Percentiles rank a stretch among this genome's conserved stretches.
Evolutionary conservation across 2,113 vertebrate species (phyloP).

Genomic region (Brachypteracias leptosomus): DNA sequence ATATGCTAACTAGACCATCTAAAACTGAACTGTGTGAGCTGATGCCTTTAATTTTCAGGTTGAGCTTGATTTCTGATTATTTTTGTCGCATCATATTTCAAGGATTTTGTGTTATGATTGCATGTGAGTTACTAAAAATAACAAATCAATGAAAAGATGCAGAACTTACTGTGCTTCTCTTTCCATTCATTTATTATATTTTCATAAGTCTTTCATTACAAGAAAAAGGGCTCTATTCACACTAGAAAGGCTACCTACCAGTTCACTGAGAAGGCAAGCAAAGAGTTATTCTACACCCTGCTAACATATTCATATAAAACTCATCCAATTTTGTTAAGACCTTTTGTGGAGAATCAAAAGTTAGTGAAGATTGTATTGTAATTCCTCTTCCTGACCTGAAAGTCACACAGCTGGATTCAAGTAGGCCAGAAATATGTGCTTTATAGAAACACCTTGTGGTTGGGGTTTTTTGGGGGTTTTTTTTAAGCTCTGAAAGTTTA

Average conservation of each 20-base stretch:
- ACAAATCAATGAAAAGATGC: slow-evolving; percentile 33
- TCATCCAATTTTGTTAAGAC: slow-evolving; percentile 66
- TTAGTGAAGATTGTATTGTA: slow-evolving; percentile 61
- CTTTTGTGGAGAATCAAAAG: slow-evolving; percentile 66
- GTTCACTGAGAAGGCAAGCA: slow-evolving; percentile 48
- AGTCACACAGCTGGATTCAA: slow-evolving; percentile 66
- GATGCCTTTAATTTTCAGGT: slow-evolving; percentile 28
- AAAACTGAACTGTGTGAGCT: slow-evolving; percentile 1
- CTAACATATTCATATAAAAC: slow-evolving; percentile 61
- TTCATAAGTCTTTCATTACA: slow-evolving; percentile 52
- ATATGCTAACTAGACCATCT: slow-evolving; percentile 18
- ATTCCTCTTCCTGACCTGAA: slow-evolving; percentile 63
- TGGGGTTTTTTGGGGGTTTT: neutral
- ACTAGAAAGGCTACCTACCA: slow-evolving; percentile 59
- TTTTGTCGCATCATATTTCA: slow-evolving; percentile 18
- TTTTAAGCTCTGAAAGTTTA: slow-evolving; percentile 47
- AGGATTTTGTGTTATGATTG: slow-evolving; percentile 47
- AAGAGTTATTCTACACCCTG: slow-evolving; percentile 65
- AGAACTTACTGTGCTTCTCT: slow-evolving; percentile 17
- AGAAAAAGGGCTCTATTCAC: slow-evolving; percentile 32
- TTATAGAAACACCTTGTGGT: slow-evolving; percentile 44
- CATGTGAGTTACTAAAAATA: slow-evolving; percentile 50
- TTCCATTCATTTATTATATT: slow-evolving; percentile 54
- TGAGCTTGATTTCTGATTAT: slow-evolving; percentile 54
- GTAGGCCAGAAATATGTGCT: slow-evolving; percentile 52